A percentile compares a stretch with the other conserved stretches of the same genome.
Conservation (phyloP, 2,888 invertebrate species). For the Ethmia dodecea region DNA sequence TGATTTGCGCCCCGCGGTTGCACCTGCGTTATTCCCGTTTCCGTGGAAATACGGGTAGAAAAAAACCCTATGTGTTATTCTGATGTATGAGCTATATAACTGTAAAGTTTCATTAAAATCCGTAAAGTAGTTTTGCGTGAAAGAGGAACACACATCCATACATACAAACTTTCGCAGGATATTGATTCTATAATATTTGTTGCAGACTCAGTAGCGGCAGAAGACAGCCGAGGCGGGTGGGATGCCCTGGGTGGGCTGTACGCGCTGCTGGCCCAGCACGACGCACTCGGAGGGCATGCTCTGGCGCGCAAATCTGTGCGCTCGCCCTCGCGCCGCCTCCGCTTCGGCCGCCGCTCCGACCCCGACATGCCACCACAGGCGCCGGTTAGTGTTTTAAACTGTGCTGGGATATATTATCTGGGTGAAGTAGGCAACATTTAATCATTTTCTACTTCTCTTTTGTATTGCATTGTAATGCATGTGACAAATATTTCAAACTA, state of each 20-base stretch:
- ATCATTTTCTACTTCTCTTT: no score
- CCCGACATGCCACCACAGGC: conserved; percentile 78
- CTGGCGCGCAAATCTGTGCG: conserved; percentile 87
- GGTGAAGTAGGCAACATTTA: no score
- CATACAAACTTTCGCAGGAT: no score
- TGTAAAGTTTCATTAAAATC: no score
- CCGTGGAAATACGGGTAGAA: neutral
- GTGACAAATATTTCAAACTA: no score
- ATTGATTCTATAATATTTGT: conserved; percentile 15
- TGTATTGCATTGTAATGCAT: no score
- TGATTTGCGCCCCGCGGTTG: no score
- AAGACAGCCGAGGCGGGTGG: conserved; percentile 52
- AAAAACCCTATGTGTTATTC: neutral
- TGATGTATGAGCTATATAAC: no score
- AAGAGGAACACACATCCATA: no score
- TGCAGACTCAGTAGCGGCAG: conserved; percentile 38
- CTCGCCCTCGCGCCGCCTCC: conserved; percentile 85
- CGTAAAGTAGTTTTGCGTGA: no score
- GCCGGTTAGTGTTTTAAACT: conserved; percentile 63
- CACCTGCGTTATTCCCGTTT: no score
- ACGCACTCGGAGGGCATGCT: conserved; percentile 82
- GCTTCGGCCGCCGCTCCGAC: conserved; percentile 87
- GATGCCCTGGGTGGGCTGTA: conserved; percentile 76
- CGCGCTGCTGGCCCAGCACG: conserved; percentile 80
- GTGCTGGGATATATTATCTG: no score